Base-by-base conservation (phyloP, 2,888 invertebrate genomes). In the Phalera bucephala region DNA sequence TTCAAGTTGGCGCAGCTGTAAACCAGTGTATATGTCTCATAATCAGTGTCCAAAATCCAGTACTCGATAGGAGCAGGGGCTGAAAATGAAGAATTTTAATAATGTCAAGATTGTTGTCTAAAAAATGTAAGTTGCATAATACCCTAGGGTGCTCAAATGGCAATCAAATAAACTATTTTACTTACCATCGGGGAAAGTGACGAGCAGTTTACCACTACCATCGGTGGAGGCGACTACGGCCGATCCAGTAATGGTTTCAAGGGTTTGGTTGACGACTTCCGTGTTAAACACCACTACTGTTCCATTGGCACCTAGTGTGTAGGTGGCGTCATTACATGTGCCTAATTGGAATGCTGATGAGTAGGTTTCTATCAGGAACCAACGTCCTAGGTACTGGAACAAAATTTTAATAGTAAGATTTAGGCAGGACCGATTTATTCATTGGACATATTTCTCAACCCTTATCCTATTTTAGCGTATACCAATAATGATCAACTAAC, bases 1-100 rank as follows among this genome's bases (percentile, higher is more conserved):
- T 78, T 78, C 20, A 86, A 64, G 51, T 91, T 83, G 0, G 61
- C 63, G 59, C 93, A 93, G 15, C 91, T 91, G 85, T 92, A 93
- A 1, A 93, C 91, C 0, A 93, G 86, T 2, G 93, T 79, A 47
- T 91, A 93, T 23, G 83, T 80, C 0, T 76, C 75, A 59, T 93
- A 93, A 63, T 93, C 93, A 0, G 93, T 93, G 17, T 88, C 66
- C 5, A 39, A 44, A 13, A 49, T 90, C 64, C 57, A 70, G 32
- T 70, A 69, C 17, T 69, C 59, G 2, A 54, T 38, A 2, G 57
- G 40, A 26, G 29, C 27, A 3, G 47, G 12, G 2, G 47, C 74
- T 74, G 40, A 45, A 65, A 62, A 14, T 7, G 27, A n/a, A n/a
- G n/a, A n/a, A n/a, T n/a, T n/a, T n/a, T n/a, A n/a, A n/a, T n/a